Conservation (phyloP, 2,888 invertebrate genomes). For the Drosophila tripunctata region DNA sequence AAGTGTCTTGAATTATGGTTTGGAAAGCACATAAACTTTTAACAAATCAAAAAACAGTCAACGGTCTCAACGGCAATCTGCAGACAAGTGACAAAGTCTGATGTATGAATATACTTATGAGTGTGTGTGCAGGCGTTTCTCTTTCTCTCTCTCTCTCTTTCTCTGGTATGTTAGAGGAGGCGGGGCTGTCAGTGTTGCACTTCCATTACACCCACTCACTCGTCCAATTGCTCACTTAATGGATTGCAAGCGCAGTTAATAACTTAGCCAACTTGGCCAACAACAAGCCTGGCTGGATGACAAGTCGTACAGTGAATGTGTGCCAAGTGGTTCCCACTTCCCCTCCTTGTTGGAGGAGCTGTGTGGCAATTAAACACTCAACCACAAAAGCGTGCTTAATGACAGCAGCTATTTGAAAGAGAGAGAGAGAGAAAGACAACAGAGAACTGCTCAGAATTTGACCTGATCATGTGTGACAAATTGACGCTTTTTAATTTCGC, state of each 20-base stretch:
- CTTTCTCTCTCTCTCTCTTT: background rate
- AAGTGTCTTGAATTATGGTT: conserved; percentile 20
- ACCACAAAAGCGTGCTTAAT: conserved; percentile 62
- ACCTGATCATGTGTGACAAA: conserved; percentile 79
- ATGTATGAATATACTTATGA: conserved; percentile 42
- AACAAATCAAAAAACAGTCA: conserved; percentile 15
- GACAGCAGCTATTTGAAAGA: conserved; percentile 45
- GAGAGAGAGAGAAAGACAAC: background rate
- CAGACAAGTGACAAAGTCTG: conserved; percentile 54
- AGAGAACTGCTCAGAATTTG: background rate
- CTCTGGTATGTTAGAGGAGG: background rate
- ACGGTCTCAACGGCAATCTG: conserved; percentile 9
- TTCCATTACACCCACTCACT: conserved; percentile 68
- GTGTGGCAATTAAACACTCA: conserved; percentile 62
- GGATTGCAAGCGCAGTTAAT: conserved; percentile 77
- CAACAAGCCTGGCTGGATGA: conserved; percentile 11
- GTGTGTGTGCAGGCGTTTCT: conserved; percentile 7
- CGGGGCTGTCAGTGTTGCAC: conserved; percentile 46
- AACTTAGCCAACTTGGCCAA: conserved; percentile 47
- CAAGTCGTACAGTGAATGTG: conserved; percentile 57
- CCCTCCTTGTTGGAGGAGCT: background rate
- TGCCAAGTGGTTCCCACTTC: conserved; percentile 45
- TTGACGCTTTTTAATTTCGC: conserved; percentile 82
- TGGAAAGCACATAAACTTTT: conserved; percentile 35
- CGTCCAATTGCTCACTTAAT: conserved; percentile 69